Base-by-base conservation (phyloP, 2,888 invertebrate species). In the Agrypnus murinus region DNA sequence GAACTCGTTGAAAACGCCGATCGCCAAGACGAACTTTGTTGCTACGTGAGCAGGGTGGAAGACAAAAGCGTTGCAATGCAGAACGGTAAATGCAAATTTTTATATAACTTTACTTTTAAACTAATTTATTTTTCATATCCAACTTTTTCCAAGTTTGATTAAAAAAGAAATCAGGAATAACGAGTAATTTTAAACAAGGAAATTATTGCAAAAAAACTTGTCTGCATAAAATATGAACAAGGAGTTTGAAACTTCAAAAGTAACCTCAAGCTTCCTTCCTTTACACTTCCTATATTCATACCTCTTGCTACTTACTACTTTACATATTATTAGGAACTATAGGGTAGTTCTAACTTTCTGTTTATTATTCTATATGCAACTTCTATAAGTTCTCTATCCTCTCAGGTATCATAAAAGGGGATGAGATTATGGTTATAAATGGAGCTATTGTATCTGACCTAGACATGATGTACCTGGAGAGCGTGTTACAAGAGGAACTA, bases 391-490 rank as follows among this genome's bases (percentile, higher is more conserved):
- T 53, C 34, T 59, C 50, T 55, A 60, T 50, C 38, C 53, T 59
- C 65, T 79, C 88, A 98, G 98, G 98, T 84, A 94, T 98, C 85
- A 96, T 97, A 87, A 95, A 97, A 88, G 95, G 97, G 82, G 98
- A 98, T 87, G 98, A 98, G 89, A 97, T 98, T 86, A 96, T 98
- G 93, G 97, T 98, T 86, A 97, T 98, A 88, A 98, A 98, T 89
- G 96, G 97, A 77, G 97, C 97, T 81, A 96, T 98, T 86, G 97
- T 98, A 79, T 96, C 96, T 83, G 98, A 98, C 89, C 90, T 98
- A 88, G 98, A 98, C 90, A 98, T 98, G 98, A 98, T 98, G 95
- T 98, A 97, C 89, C 91, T 98, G 85, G 98, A 98, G 87, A 96
- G 95, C 84, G 95, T 98, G 75, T 90, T 98, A 79, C 97, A 97